Evolutionary conservation across 1,140 invertebrate genomes (phyloP).

Genomic region (Drosophila guanche): DNA sequence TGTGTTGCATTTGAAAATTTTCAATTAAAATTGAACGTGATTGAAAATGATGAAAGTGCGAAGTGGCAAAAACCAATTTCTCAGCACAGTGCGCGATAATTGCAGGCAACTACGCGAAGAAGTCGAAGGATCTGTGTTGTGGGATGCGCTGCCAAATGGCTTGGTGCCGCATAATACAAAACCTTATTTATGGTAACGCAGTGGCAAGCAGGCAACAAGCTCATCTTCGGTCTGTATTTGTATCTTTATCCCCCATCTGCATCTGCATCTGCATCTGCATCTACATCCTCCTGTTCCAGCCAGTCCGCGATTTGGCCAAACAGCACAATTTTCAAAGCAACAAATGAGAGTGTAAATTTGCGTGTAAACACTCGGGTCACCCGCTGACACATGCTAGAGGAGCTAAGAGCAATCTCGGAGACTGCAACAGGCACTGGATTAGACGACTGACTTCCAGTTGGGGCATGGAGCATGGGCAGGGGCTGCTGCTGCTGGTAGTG

Average conservation of each 20-base stretch:
- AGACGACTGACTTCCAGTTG: constrained; percentile 39
- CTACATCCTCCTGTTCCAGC: constrained; percentile 30
- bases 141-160: constrained; percentile 78
- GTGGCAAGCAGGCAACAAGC: constrained; percentile 59
- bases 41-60: constrained; percentile 81
- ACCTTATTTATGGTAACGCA: constrained; percentile 76
- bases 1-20: constrained; percentile 64
- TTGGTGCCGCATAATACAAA: constrained; percentile 72
- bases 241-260: not conserved
- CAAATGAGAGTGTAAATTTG: constrained; percentile 84
- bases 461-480: not conserved
- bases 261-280: constrained; percentile 42
- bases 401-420: constrained; percentile 36
- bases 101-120: constrained; percentile 43
- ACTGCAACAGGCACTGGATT: constrained; percentile 3
- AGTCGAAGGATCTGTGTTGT: constrained; percentile 58
- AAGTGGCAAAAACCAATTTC: constrained; percentile 82
- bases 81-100: constrained; percentile 80
- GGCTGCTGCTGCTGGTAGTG: not conserved
- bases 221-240: constrained; percentile 17
- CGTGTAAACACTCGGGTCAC: constrained; percentile 83
- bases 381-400: constrained; percentile 75
- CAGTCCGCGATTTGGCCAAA: constrained; percentile 57
- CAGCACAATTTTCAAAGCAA: constrained; percentile 76
- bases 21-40: constrained; percentile 82